phyloP scores from a whole-genome alignment of 1,140 invertebrate species.

The Brachionus rubens region DNA sequence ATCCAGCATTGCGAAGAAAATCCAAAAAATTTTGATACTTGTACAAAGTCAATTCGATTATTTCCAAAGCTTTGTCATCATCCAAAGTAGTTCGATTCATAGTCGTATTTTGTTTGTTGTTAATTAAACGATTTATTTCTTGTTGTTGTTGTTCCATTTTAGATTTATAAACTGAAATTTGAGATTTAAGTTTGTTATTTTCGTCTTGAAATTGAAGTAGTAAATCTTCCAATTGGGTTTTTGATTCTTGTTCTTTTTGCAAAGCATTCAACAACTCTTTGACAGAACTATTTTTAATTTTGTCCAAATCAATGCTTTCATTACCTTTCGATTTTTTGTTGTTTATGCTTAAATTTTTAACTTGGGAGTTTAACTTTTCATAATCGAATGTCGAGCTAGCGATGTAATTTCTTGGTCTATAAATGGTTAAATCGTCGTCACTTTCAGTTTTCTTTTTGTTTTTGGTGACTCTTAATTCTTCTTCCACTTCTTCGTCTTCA shows the following conservation, averaged over 20 bases:
- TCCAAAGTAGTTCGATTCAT: slow-evolving; percentile 49
- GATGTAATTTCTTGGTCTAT: not conserved
- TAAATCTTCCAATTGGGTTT: slow-evolving; percentile 22
- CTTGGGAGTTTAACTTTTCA: not conserved
- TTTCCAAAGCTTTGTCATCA: slow-evolving; percentile 55
- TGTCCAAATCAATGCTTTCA: not conserved
- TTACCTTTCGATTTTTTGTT: not conserved
- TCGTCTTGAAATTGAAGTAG: slow-evolving; percentile 11
- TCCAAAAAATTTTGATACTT: slow-evolving; percentile 58
- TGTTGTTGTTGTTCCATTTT: slow-evolving; percentile 49
- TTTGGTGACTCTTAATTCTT: not conserved
- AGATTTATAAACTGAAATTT: slow-evolving; percentile 52
- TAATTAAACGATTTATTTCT: not conserved
- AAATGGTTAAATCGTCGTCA: not conserved
- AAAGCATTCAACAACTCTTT: slow-evolving; percentile 6
- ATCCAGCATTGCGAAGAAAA: slow-evolving; percentile 56
- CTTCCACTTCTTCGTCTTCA: not conserved
- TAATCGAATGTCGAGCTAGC: slow-evolving; percentile 20
- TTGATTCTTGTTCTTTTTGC: slow-evolving; percentile 34
- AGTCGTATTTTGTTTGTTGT: slow-evolving; percentile 43
- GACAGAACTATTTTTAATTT: not conserved
- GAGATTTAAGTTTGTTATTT: slow-evolving; percentile 48
- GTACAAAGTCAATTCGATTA: slow-evolving; percentile 57
- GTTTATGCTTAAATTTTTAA: not conserved
- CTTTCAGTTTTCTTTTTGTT: too few relatives aligned